phyloP scores from a whole-genome alignment of 2,797 vertebrate genomes.

The Mormyrus hasselquistii region DNA sequence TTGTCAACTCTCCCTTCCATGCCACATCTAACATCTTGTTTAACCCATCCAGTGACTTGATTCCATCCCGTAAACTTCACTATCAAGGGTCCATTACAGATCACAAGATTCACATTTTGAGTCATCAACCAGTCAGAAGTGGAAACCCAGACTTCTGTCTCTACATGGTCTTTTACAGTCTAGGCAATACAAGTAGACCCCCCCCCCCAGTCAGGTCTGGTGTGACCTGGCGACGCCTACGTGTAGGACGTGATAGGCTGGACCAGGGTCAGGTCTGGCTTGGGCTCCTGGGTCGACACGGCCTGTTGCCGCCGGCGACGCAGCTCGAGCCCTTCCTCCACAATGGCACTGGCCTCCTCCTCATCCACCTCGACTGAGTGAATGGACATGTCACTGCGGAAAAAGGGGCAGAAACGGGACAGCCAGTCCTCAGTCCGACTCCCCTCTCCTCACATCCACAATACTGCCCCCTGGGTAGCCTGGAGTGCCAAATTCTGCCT shows the following conservation, averaged over 20 bases:
- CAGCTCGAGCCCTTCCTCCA: constrained; percentile 82
- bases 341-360: constrained; percentile 69
- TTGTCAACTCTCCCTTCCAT: not conserved
- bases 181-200: not conserved
- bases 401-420: not conserved
- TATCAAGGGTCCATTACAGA: not conserved
- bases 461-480: not conserved
- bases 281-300: constrained; percentile 65
- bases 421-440: not conserved
- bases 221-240: constrained; percentile 55
- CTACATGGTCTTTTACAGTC: not conserved
- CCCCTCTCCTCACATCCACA: not conserved
- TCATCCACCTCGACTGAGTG: constrained; percentile 77
- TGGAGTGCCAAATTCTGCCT: not conserved
- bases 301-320: constrained; percentile 70
- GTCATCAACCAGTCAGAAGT: not conserved
- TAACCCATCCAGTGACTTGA: not conserved
- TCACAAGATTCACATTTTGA: not conserved
- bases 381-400: constrained; percentile 76
- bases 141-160: not conserved
- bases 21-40: not conserved
- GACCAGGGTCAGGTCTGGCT: constrained; percentile 75
- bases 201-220: not conserved
- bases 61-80: not conserved
- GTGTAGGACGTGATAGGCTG: constrained; percentile 79